A percentile compares a stretch with the other conserved stretches of the same genome.
These are phyloP conservation scores for Leistus spinibarbis DNA, from an alignment of 2,888 invertebrate genomes.

Conservation along the genomic window DNA sequence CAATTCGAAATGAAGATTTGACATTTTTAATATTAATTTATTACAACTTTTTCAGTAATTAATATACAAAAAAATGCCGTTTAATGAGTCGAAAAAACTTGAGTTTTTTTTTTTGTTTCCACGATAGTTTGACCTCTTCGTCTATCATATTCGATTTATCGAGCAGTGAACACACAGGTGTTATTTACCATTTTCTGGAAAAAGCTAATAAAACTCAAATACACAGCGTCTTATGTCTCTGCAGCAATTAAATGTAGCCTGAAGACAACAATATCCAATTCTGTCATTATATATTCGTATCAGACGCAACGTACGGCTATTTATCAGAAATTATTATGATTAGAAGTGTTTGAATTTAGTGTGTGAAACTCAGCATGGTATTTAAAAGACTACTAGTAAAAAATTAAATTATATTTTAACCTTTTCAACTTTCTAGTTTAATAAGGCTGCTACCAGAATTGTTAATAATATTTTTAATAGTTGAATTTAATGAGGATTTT, in stretches of 20 bases:
- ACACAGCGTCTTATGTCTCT: too few species aligned
- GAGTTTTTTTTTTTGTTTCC: constrained; percentile 20
- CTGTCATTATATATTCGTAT: background rate
- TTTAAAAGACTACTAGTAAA: too few species aligned
- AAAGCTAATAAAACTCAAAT: background rate
- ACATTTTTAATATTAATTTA: constrained; percentile 36
- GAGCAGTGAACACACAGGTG: constrained; percentile 13
- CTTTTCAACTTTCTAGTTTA: background rate
- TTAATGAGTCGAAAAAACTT: constrained; percentile 29
- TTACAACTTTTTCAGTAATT: constrained; percentile 21
- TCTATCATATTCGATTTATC: constrained; percentile 22
- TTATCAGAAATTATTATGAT: background rate
- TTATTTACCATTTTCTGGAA: constrained; percentile 10
- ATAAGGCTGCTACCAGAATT: background rate
- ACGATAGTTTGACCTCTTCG: constrained; percentile 33
- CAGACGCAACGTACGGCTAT: background rate
- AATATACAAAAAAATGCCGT: constrained; percentile 32
- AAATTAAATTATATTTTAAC: background rate
- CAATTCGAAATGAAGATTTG: constrained; percentile 16
- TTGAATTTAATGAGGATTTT: background rate
- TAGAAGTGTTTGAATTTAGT: background rate
- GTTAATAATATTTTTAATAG: background rate
- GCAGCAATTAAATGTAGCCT: background rate
- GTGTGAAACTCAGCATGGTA: background rate
- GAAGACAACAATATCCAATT: background rate